Conservation (phyloP, 2,113 vertebrate species). For the Vulpes lagopus region DNA sequence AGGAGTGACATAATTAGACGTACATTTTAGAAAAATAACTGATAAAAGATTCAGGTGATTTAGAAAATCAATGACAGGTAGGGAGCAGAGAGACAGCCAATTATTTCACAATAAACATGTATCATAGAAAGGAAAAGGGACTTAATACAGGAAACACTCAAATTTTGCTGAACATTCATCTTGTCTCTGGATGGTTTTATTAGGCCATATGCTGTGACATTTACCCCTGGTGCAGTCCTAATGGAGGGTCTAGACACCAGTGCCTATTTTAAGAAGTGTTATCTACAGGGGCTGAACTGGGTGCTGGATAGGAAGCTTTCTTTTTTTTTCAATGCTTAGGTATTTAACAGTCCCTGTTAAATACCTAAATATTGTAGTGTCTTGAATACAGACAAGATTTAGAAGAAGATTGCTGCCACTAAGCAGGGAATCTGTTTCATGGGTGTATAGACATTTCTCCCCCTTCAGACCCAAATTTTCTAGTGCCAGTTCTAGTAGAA, state of each 20-base stretch:
- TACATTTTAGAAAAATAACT: neutral
- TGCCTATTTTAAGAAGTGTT: neutral
- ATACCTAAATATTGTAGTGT: neutral
- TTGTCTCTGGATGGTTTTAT: neutral
- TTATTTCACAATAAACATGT: neutral
- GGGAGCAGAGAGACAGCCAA: neutral
- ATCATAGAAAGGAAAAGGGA: neutral
- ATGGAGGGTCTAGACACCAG: neutral
- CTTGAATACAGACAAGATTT: neutral
- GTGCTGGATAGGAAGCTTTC: neutral
- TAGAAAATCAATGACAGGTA: neutral
- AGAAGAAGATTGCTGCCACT: neutral
- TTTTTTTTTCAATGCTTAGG: neutral
- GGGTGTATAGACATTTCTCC: neutral
- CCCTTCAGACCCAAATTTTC: neutral
- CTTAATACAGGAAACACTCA: neutral
- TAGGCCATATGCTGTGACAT: neutral
- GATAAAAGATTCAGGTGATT: neutral
- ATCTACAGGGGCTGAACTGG: neutral
- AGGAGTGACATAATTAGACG: neutral
- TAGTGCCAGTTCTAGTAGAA: neutral
- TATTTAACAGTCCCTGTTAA: neutral
- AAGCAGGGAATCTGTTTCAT: neutral
- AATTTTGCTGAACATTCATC: neutral
- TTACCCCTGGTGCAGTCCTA: neutral